phyloP scores from a whole-genome alignment of 2,888 invertebrate genomes.

The Troides helena region DNA sequence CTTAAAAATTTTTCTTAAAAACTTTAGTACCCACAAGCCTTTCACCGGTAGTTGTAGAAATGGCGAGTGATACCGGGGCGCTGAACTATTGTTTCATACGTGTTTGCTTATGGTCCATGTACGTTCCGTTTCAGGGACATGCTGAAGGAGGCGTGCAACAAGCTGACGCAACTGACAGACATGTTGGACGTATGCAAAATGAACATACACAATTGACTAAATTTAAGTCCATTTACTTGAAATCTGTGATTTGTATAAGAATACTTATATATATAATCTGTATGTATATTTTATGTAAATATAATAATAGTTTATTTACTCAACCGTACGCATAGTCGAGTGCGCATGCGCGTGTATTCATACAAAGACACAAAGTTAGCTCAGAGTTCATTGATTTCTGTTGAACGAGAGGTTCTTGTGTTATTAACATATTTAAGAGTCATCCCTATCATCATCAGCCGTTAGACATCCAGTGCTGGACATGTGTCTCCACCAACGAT shows the following conservation, averaged over 20 bases:
- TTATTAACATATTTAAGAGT: background rate
- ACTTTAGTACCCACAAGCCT: no score
- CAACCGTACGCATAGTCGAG: background rate
- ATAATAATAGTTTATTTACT: background rate
- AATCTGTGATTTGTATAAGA: conserved; percentile 21
- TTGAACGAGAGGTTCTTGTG: background rate
- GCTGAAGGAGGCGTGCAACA: conserved; percentile 65
- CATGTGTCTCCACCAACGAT: no score
- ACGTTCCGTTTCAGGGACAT: conserved; percentile 53
- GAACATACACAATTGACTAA: conserved; percentile 32
- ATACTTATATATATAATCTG: background rate
- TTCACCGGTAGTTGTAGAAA: no score
- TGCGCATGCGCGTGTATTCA: background rate
- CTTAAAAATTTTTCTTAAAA: no score
- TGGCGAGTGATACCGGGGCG: no score
- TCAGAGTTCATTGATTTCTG: background rate
- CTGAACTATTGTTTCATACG: no score
- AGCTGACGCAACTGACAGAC: conserved; percentile 60
- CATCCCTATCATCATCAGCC: no score
- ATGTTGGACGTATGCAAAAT: conserved; percentile 57
- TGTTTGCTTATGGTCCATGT: no score
- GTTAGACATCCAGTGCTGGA: no score
- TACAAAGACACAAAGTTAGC: background rate
- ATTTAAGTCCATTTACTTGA: conserved; percentile 1
- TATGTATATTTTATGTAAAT: conserved; percentile 1